A percentile compares a stretch with the other conserved stretches of the same genome.
These are phyloP conservation scores for Danio tinwini DNA, from an alignment of 2,797 vertebrate species.

Conservation along the genomic window DNA sequence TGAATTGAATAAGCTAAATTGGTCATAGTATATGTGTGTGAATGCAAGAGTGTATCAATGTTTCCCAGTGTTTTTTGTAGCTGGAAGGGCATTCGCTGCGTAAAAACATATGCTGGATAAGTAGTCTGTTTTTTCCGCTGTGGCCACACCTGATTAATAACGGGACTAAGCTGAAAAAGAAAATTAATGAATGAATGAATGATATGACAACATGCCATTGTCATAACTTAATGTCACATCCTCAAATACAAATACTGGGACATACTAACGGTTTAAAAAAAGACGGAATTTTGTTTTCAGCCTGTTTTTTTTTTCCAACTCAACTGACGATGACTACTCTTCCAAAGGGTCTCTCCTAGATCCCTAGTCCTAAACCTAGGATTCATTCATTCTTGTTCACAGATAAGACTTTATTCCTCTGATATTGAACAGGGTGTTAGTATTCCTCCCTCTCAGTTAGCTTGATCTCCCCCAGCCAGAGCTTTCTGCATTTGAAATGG, in stretches of 20 bases:
- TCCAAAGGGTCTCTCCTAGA: background rate
- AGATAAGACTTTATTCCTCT: slow-evolving; percentile 2
- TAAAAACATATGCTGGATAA: too few species aligned
- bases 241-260: background rate
- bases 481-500: slow-evolving; percentile 7
- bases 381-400: slow-evolving; percentile 2
- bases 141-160: too few species aligned
- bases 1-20: too few species aligned
- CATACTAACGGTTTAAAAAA: background rate
- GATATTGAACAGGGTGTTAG: background rate
- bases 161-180: too few species aligned
- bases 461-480: background rate
- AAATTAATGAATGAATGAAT: too few species aligned
- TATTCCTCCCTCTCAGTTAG: background rate
- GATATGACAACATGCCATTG: background rate
- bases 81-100: too few species aligned
- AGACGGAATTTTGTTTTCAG: slow-evolving; percentile 3
- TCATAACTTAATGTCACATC: background rate
- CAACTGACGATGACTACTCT: background rate
- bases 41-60: too few species aligned
- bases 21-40: too few species aligned
- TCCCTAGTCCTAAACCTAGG: slow-evolving; percentile 4
- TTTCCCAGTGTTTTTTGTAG: too few species aligned
- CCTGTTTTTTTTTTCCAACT: background rate
- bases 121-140: too few species aligned